Evolutionary conservation across 1,140 invertebrate genomes (phyloP).

Genomic region (Hycleus cichorii): DNA sequence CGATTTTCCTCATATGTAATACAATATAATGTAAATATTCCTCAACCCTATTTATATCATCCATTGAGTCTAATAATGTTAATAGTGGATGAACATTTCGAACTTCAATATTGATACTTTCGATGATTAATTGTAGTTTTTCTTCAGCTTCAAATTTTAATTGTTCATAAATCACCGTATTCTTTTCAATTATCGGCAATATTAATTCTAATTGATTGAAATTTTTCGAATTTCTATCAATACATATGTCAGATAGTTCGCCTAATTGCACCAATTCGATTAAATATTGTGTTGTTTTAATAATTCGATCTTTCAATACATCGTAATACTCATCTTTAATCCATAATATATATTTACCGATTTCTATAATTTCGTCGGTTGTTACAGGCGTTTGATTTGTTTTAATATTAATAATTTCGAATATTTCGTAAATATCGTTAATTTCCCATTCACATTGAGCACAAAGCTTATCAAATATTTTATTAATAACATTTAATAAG

Average conservation of each 20-base stretch:
- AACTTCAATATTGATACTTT: constrained; percentile 56
- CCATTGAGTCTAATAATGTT: constrained; percentile 41
- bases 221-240: constrained; percentile 55
- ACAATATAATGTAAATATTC: constrained; percentile 60
- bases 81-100: constrained; percentile 63
- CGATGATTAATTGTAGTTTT: constrained; percentile 58
- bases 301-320: constrained; percentile 51
- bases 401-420: constrained; percentile 24
- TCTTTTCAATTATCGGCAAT: constrained; percentile 61
- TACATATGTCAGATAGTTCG: constrained; percentile 25
- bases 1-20: constrained; percentile 63
- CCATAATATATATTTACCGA: constrained; percentile 44
- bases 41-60: constrained; percentile 53
- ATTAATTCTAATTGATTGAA: constrained; percentile 66
- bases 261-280: constrained; percentile 47
- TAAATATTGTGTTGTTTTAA: constrained; percentile 51
- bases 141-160: constrained; percentile 76
- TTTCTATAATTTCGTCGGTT: constrained; percentile 54
- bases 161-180: constrained; percentile 62
- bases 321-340: constrained; percentile 14
- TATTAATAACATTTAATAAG: constrained; percentile 15
- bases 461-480: constrained; percentile 23
- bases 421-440: constrained; percentile 27
- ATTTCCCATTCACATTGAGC: constrained; percentile 27
- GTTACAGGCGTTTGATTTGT: constrained; percentile 21